Evolutionary conservation across 2,797 vertebrate genomes (phyloP), one percentile per base, ranked within the genome.

Genomic region (Ciconia nigra): DNA sequence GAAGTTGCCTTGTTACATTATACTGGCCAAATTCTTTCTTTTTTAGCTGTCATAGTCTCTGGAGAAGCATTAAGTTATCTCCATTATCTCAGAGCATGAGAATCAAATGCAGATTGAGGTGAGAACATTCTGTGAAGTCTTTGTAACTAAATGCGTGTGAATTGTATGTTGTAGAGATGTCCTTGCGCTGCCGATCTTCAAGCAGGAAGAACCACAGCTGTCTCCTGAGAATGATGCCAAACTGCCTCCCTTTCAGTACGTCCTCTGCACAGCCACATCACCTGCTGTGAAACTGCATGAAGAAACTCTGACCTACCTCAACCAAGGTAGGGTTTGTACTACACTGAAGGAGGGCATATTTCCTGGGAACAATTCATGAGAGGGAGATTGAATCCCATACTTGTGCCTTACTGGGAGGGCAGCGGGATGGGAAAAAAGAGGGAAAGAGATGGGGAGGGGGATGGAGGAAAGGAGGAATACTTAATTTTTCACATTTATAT

Each of bases 291-390:
- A 99, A 79, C 98, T 99, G 91, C 99, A 99, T 0, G 99, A 99
- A 13, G 99, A 99, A 97, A 99, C 99, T 2, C 98, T 99, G 96
- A 99, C 99, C 47, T 99, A 99, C 95, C 99, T 99, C 96, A 99
- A 99, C 97, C 99, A 99, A 99, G 99, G 99, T 99, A 98, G 73
- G 91, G 72, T 93, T 35, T 84, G 79, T 61, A 46, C 37, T 22
- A 3, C n/a, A 11, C 91, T 26, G 81, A 65, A 86, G 42, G 52
- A 80, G 31, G 59, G 41, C 3, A 0, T 54, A 3, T 65, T 90
- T 81, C 65, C 37, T 91, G 84, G 95, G 91, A 83, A 4, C 22
- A 28, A 16, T 31, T 86, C 0, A 6, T 46, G 37, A 67, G 63
- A 51, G 13, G 55, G 21, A 63, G 29, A 39, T 63, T 46, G 58